Evolutionary conservation across 2,113 vertebrate genomes (phyloP).

Genomic region (Muscicapa adusta): DNA sequence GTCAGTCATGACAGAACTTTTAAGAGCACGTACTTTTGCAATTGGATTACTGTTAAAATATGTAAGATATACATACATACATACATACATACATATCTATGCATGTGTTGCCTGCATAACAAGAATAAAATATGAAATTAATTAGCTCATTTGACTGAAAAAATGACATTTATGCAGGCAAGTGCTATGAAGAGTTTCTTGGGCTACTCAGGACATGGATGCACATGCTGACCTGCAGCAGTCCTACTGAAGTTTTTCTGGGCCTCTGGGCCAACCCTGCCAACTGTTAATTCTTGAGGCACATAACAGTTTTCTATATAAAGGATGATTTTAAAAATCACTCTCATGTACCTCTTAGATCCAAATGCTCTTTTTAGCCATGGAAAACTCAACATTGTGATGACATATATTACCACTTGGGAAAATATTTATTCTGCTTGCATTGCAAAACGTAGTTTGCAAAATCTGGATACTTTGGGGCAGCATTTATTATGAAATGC

Average conservation of each 20-base stretch:
- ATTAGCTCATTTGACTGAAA: not conserved
- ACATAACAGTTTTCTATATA: constrained; percentile 8
- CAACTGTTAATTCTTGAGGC: not conserved
- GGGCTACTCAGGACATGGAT: not conserved
- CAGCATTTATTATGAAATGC: not conserved
- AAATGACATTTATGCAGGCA: not conserved
- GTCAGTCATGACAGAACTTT: not conserved
- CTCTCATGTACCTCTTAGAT: not conserved
- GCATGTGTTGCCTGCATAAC: not conserved
- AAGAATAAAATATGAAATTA: not conserved
- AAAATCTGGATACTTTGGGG: not conserved
- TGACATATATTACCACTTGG: not conserved
- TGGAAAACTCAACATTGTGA: not conserved
- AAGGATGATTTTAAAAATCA: constrained; percentile 38
- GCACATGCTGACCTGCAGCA: not conserved
- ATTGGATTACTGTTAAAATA: not conserved
- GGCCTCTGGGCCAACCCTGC: not conserved
- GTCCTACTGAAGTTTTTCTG: not conserved
- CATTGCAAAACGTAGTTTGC: not conserved
- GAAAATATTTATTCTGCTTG: not conserved
- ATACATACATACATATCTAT: not conserved
- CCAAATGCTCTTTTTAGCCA: not conserved
- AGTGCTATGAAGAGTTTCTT: not conserved
- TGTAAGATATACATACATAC: rapidly evolving
- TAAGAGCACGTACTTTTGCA: not conserved